Conservation (phyloP, 2,888 invertebrate genomes). For the Aplocera efformata region DNA sequence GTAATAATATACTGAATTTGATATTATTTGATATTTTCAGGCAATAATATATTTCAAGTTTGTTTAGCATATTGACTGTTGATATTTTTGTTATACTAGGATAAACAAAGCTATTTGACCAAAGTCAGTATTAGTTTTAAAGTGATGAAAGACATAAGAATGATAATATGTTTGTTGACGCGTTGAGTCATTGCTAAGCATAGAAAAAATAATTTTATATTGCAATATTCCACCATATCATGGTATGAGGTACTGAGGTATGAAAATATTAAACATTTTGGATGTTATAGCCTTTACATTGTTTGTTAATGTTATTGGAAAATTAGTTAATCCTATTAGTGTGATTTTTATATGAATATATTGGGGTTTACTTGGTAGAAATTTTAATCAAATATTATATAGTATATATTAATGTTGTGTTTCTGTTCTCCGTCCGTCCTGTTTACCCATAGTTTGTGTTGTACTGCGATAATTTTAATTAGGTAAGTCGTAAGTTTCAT, state of each 20-base stretch:
- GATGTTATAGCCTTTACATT: constrained; percentile 65
- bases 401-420: constrained; percentile 44
- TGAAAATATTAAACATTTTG: constrained; percentile 46
- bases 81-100: constrained; percentile 75
- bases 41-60: constrained; percentile 69
- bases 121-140: constrained; percentile 80
- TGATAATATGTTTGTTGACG: constrained; percentile 62
- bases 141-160: constrained; percentile 55
- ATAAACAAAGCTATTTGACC: constrained; percentile 80
- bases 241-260: constrained; percentile 62
- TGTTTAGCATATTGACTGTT: constrained; percentile 76
- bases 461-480: constrained; percentile 31
- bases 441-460: constrained; percentile 28
- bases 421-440: constrained; percentile 36
- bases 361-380: constrained; percentile 80
- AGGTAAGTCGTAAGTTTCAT: constrained; percentile 55
- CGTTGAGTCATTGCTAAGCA: constrained; percentile 65
- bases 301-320: constrained; percentile 78
- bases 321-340: constrained; percentile 69
- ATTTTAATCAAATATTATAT: constrained; percentile 71
- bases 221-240: constrained; percentile 72
- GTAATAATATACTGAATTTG: constrained; percentile 44
- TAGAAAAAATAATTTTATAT: constrained; percentile 48
- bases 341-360: constrained; percentile 81
- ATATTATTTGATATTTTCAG: constrained; percentile 74